These are phyloP conservation scores for Vandiemenella viatica DNA, from an alignment of 2,888 invertebrate species.

Conservation along the genomic window DNA sequence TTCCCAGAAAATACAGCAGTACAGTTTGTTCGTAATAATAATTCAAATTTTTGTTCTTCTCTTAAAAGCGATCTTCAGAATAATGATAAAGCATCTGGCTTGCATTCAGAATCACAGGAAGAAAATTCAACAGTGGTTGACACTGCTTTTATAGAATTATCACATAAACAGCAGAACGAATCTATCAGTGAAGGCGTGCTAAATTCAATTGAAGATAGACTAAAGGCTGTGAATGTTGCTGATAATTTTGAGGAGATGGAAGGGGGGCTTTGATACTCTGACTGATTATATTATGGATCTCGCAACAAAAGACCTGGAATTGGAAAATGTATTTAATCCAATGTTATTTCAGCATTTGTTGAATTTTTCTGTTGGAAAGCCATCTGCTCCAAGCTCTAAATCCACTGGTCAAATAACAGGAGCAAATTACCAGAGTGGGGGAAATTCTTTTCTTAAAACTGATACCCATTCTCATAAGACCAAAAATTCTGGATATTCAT, in stretches of 20 bases:
- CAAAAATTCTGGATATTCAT: too few species aligned
- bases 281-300: conserved; percentile 31
- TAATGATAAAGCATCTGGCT: not conserved
- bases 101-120: not conserved
- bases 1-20: too few species aligned
- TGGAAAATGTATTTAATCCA: conserved; percentile 24
- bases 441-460: too few species aligned
- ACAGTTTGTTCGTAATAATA: too few species aligned
- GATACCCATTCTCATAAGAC: too few species aligned
- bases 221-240: conserved; percentile 31
- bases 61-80: not conserved
- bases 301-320: conserved; percentile 20
- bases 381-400: too few species aligned
- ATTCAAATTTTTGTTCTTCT: not conserved
- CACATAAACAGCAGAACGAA: not conserved
- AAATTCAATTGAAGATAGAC: not conserved
- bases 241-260: conserved; percentile 35
- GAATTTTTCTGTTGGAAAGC: not conserved
- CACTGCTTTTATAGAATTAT: not conserved
- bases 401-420: too few species aligned
- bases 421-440: too few species aligned
- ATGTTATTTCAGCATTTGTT: conserved; percentile 25
- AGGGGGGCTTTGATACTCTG: conserved; percentile 40
- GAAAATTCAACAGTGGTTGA: not conserved
- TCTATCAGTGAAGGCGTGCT: not conserved